Evolutionary conservation across 2,888 invertebrate genomes (phyloP), one percentile per base, ranked within the genome.

Genomic region (Mythimna albipuncta): DNA sequence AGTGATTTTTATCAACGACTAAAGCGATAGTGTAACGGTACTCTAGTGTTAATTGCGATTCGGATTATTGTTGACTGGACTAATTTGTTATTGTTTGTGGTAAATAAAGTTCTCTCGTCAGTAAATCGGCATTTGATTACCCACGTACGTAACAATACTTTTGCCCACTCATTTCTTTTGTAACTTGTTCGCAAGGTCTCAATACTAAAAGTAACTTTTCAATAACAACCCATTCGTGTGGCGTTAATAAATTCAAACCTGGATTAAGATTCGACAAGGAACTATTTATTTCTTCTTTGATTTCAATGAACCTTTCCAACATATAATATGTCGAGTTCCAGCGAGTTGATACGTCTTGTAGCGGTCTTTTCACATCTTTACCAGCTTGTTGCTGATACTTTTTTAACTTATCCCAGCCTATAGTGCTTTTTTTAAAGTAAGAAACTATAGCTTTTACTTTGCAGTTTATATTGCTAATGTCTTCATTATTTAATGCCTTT

Each of bases 301-400:
- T 26, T 61, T 69, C 66, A 16, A 74, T 5, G 35, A 79, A 74
- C 41, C 76, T 73, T 50, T 73, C 26, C 41, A 79, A 13, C 79
- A 79, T 79, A 38, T 76, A 76, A 59, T 38, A 78, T n/a, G 72
- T 76, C 4, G 71, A 76, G 52, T 79, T 76, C 73, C 79, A 79
- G 32, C 73, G 64, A 6, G 79, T 73, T n/a, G 38, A 35, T 32
- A 77, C 71, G 32, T 67, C 50, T 64, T 75, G 77, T 35, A 77
- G 44, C 11, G 72, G 75, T 64, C 76, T 71, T 64, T 72, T 69
- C 2, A 55, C 16, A n/a, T 61, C 54, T 71, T 70, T 70, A 9
- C 66, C 66, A 47, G 62, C 64, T 64, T 77, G 69, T 54, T 52
- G 58, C 16, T 69, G 69, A 41, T 50, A 72, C 13, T 63, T 63